Evolutionary conservation across 2,797 vertebrate genomes (phyloP).

Genomic region (Tokudaia tokunoshimensis): DNA sequence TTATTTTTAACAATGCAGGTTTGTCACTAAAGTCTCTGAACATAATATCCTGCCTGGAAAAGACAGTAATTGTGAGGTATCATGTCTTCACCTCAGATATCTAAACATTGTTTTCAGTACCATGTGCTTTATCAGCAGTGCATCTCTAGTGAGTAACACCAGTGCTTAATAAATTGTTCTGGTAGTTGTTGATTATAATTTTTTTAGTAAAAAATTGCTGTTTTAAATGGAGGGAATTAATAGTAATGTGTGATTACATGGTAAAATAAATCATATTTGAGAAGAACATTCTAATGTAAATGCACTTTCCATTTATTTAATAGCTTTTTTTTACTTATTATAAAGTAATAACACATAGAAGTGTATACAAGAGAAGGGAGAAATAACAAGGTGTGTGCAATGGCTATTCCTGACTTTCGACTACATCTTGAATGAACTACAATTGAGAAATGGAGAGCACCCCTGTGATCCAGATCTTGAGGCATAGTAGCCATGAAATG

Average conservation of each 20-base stretch:
- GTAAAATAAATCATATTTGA: slow-evolving; percentile 24
- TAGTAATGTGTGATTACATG: not conserved
- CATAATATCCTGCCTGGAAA: not conserved
- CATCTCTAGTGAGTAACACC: not conserved
- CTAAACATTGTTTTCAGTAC: not conserved
- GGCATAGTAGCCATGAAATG: not conserved
- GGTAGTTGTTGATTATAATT: not conserved
- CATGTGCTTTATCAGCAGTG: not conserved
- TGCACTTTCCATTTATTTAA: not conserved
- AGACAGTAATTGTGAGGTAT: not conserved
- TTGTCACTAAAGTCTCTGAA: not conserved
- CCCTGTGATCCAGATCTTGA: not conserved
- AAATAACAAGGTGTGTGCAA: not conserved
- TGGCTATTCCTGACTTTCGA: not conserved
- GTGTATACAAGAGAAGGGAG: not conserved
- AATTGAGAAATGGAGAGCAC: not conserved
- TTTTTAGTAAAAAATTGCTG: slow-evolving; percentile 20
- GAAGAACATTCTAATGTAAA: slow-evolving; percentile 15
- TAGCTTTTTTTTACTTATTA: not conserved
- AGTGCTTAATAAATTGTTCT: not conserved
- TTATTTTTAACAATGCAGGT: slow-evolving; percentile 1
- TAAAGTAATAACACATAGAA: not conserved
- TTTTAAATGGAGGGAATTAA: not conserved
- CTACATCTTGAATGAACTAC: not conserved
- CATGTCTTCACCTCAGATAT: not conserved